Percentiles rank a stretch among this genome's conserved stretches.
These are phyloP conservation scores for Ceyx cyanopectus DNA, from an alignment of 2,113 vertebrate genomes.

Conservation along the genomic window DNA sequence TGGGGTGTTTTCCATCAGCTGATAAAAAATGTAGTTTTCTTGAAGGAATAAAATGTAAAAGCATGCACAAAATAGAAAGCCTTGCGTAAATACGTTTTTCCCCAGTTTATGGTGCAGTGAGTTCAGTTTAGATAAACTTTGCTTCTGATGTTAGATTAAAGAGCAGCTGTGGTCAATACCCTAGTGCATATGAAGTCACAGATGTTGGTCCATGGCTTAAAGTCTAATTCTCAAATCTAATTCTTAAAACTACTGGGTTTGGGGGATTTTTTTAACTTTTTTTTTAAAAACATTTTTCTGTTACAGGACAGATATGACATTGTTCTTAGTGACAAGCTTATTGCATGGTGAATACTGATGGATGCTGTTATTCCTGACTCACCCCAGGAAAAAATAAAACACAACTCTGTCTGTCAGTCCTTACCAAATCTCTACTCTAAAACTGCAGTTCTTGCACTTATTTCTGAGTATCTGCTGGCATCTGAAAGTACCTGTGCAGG, in stretches of 20 bases:
- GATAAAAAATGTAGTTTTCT: neutral
- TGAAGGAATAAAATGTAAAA: neutral
- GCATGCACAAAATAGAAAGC: neutral
- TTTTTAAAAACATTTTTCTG: neutral
- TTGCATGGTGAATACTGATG: neutral
- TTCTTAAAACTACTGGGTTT: neutral
- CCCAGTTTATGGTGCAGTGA: neutral
- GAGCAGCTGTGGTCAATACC: neutral
- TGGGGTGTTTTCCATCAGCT: conserved; percentile 21
- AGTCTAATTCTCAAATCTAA: neutral
- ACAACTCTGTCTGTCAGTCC: neutral
- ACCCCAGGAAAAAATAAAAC: neutral
- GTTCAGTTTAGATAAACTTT: neutral
- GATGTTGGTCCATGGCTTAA: neutral
- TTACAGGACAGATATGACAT: neutral
- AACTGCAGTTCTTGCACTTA: neutral
- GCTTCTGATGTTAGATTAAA: neutral
- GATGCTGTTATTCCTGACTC: neutral
- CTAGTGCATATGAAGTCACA: neutral
- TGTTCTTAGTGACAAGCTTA: neutral
- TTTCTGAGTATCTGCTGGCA: neutral
- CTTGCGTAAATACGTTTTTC: neutral
- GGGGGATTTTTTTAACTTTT: neutral
- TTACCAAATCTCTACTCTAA: neutral
- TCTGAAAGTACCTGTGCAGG: neutral